Evolutionary conservation across 2,888 invertebrate species (phyloP).

Genomic region (Dolichopus griseipennis): DNA sequence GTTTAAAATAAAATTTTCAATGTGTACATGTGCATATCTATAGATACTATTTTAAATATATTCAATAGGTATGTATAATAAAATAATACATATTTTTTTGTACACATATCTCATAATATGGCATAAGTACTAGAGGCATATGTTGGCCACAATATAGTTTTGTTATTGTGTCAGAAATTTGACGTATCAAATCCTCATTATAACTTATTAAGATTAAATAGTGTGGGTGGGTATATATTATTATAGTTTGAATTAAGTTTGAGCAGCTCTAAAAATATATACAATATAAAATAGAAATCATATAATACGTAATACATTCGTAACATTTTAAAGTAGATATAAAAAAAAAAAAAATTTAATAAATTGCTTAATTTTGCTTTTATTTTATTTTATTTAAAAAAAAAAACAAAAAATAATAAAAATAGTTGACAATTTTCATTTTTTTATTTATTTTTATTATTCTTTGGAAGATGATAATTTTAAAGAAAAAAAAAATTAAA

Average conservation of each 20-base stretch:
- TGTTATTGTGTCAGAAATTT: slow-evolving; percentile 4
- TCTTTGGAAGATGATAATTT: background rate
- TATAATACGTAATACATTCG: background rate
- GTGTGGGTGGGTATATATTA: background rate
- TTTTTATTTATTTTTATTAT: background rate
- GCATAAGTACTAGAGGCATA: no score
- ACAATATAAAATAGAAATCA: background rate
- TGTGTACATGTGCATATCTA: no score
- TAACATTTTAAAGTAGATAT: background rate
- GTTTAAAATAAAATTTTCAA: no score
- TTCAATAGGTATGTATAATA: no score
- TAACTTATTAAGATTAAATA: background rate
- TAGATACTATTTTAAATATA: no score
- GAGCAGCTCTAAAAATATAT: background rate
- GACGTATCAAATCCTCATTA: background rate
- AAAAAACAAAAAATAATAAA: no score
- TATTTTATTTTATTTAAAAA: background rate
- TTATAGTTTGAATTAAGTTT: background rate
- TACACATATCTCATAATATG: no score
- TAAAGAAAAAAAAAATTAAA: background rate
- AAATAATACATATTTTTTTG: no score
- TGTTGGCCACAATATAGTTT: background rate
- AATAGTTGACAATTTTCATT: no score
- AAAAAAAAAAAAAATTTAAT: background rate
- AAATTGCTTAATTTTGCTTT: background rate